Evolutionary conservation across 2,888 invertebrate genomes (phyloP).

Genomic region (Leistus spinibarbis): DNA sequence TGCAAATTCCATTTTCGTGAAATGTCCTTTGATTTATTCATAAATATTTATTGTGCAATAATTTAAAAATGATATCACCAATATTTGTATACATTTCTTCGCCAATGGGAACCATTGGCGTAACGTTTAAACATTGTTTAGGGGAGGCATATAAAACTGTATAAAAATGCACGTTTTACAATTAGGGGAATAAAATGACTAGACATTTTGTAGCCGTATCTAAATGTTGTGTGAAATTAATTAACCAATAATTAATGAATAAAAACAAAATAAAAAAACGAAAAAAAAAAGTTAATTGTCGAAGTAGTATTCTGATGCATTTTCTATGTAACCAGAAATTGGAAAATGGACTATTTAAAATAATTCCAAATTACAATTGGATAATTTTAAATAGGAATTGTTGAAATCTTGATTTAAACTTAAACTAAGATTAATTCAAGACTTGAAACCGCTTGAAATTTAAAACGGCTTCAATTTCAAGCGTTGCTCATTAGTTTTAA

Average conservation of each 20-base stretch:
- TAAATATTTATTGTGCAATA: conserved; percentile 20
- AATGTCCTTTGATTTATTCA: neutral
- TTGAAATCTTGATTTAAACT: neutral
- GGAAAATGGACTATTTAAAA: neutral
- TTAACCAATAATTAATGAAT: neutral
- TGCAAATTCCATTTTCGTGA: neutral
- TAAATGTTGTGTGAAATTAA: conserved; percentile 35
- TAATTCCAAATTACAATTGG: neutral
- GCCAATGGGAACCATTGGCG: neutral
- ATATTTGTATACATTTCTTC: conserved; percentile 22
- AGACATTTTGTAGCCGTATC: conserved; percentile 22
- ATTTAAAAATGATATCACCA: conserved; percentile 13
- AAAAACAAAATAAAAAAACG: no score
- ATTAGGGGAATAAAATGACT: neutral
- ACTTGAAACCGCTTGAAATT: neutral
- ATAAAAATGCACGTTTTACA: neutral
- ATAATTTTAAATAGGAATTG: neutral
- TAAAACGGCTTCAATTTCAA: no score
- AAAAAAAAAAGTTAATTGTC: neutral
- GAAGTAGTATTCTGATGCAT: conserved; percentile 36
- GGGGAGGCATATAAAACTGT: neutral
- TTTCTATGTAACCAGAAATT: neutral
- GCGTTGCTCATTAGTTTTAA: no score
- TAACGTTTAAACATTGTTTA: neutral
- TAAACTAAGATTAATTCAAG: neutral